Evolutionary conservation across 2,797 vertebrate species (phyloP), one percentile per base, ranked within the genome.

Genomic region (Centropyge bicolor): DNA sequence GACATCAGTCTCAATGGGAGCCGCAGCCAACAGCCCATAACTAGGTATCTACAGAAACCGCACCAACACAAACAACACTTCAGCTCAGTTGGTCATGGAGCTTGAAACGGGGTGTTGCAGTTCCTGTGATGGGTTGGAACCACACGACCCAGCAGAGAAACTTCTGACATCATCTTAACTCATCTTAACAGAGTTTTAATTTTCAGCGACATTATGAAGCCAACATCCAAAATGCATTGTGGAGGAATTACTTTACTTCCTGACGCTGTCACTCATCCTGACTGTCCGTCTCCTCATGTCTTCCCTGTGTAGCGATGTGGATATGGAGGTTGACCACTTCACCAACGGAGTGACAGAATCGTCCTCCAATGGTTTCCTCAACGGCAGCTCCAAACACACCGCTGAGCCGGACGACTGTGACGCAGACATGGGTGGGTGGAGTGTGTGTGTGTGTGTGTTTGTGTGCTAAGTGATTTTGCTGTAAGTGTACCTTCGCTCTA

Each of bases 251-350:
- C 40, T 40, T 7, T 8, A 8, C 35, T 48, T 56, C 41, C 31
- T 22, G 35, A 35, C 38, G 36, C 35, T 19, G 49, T 46, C n/a
- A 3, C 20, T 17, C 61, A 1, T 3, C 2, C 65, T 8, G 6
- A 31, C 38, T n/a, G 38, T 38, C 8, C 8, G 35, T 2, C 14
- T 24, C 24, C 14, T 24, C 19, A 0, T 14, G 57, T 75, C 49
- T 35, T 16, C 11, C 57, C 73, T 59, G 84, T 97, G 97, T 94
- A 97, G 94, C 86, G 98, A 99, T 77, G 95, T 99, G 94, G 98
- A 99, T 49, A 99, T 99, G 98, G 98, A 99, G 93, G 97, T 97
- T 63, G 98, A 99, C 93, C 98, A 99, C 94, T 98, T 98, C 94
- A 96, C 96, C 94, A 99, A 99, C 82, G 98, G 98, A 70, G 96